Evolutionary conservation across 2,113 vertebrate genomes (phyloP).

Genomic region (Cettia cetti): DNA sequence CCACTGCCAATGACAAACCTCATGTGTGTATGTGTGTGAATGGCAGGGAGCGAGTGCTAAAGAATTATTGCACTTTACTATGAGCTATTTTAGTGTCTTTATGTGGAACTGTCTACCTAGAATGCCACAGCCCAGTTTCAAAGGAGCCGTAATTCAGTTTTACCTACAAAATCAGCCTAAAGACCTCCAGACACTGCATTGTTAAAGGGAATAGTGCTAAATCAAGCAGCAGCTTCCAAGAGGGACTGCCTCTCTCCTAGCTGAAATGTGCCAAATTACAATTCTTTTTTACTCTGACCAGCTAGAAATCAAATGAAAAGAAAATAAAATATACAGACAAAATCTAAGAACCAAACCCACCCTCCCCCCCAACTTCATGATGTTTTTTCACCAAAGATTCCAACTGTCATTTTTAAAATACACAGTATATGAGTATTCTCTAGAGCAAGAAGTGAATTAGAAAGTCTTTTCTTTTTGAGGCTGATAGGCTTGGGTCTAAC

Average conservation of each 20-base stretch:
- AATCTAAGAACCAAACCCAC: neutral
- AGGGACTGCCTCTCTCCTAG: neutral
- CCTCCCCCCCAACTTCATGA: fast-evolving
- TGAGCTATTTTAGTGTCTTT: neutral
- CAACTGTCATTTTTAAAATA: neutral
- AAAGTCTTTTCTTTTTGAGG: neutral
- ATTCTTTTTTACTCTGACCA: neutral
- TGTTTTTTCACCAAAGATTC: neutral
- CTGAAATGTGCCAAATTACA: neutral
- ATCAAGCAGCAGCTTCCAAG: neutral
- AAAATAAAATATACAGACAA: neutral
- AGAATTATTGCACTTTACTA: neutral
- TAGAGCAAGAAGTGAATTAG: neutral
- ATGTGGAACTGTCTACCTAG: neutral
- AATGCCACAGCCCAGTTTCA: neutral
- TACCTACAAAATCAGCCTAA: neutral
- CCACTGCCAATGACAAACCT: neutral
- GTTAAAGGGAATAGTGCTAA: neutral
- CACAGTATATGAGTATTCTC: neutral
- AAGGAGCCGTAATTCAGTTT: neutral
- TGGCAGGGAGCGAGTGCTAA: neutral
- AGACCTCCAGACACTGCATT: neutral
- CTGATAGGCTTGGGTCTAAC: neutral
- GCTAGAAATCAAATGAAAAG: neutral
- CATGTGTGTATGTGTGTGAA: fast-evolving